Evolutionary conservation across 2,888 invertebrate species (phyloP).

Genomic region (Sceliomorpha sp.): DNA sequence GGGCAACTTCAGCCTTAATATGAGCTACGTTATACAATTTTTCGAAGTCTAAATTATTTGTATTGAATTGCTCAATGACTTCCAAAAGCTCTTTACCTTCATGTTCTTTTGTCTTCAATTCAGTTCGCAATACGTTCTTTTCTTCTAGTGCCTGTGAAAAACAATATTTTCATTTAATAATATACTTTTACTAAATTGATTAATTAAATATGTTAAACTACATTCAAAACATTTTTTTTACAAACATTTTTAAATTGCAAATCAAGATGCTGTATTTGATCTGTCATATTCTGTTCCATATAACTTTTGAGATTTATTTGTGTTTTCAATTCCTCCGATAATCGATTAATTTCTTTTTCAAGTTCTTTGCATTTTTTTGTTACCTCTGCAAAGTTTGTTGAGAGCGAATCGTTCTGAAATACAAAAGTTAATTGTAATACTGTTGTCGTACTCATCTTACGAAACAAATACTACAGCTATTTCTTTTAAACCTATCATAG

Average conservation of each 20-base stretch:
- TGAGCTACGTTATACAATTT: conserved; percentile 83
- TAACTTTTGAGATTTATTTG: conserved; percentile 81
- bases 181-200: conserved; percentile 11
- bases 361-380: conserved; percentile 77
- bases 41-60: conserved; percentile 75
- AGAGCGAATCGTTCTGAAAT: conserved; percentile 77
- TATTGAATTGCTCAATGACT: conserved; percentile 69
- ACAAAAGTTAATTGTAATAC: not conserved
- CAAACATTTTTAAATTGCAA: conserved; percentile 80
- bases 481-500: too few relatives aligned
- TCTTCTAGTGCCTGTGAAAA: conserved; percentile 67
- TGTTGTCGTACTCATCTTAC: too few relatives aligned
- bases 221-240: not conserved
- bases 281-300: conserved; percentile 82
- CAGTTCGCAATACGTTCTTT: conserved; percentile 62
- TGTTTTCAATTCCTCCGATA: conserved; percentile 70
- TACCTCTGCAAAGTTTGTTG: conserved; percentile 78
- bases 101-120: conserved; percentile 71
- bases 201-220: conserved; percentile 3
- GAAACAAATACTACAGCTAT: too few relatives aligned
- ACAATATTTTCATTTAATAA: conserved; percentile 11
- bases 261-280: conserved; percentile 82
- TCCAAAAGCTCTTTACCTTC: conserved; percentile 71
- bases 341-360: conserved; percentile 70
- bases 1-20: conserved; percentile 83